Evolutionary conservation across 2,888 invertebrate genomes (phyloP).

Genomic region (Phortica okadai): DNA sequence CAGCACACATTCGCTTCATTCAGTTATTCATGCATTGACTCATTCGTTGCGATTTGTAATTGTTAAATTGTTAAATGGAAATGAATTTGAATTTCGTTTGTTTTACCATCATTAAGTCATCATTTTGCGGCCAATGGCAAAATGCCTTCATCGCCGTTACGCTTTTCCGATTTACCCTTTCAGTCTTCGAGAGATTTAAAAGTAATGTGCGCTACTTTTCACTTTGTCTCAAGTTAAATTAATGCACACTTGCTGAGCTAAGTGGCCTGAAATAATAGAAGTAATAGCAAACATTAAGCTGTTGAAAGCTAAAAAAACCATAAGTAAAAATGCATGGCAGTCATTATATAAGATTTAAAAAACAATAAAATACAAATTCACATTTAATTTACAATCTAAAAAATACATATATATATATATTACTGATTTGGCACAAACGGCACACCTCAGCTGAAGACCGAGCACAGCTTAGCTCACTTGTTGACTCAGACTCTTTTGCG

Average conservation of each 20-base stretch:
- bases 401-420: no score
- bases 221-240: neutral
- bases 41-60: conserved; percentile 1
- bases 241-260: neutral
- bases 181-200: neutral
- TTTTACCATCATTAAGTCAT: neutral
- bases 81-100: conserved; percentile 3
- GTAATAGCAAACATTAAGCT: neutral
- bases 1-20: no score
- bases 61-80: conserved; percentile 17
- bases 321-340: no score
- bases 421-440: neutral
- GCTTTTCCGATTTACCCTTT: neutral
- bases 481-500: no score
- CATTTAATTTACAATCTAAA: no score
- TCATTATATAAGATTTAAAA: no score
- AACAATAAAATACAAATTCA: no score
- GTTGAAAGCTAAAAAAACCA: no score
- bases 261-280: neutral
- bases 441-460: neutral
- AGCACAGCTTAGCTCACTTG: neutral
- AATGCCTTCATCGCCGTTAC: neutral
- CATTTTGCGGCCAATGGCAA: neutral
- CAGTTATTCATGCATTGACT: neutral
- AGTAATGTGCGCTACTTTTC: neutral